Evolutionary conservation across 1,140 invertebrate genomes (phyloP), one percentile per base, ranked within the genome.

Genomic region (Euura lappo): DNA sequence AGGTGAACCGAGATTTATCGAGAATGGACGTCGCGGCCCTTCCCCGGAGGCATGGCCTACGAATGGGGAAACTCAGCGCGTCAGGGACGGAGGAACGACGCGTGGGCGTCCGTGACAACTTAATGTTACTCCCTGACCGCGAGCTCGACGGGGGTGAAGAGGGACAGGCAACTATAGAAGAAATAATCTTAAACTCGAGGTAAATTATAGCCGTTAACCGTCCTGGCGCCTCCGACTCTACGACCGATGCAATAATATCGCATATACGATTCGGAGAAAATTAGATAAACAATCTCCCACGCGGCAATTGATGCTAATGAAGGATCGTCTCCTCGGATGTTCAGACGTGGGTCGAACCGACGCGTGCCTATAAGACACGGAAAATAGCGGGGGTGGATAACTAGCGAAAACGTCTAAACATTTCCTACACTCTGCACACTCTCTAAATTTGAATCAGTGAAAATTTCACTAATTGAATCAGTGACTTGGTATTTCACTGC

Each of bases 241-340:
- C 51, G 51, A 60, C 10, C 51, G 51, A 28, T 28, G 28, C 28
- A 28, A 60, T 8, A 60, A 60, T 60, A 60, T 60, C 51, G 51
- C 51, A 60, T 60, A n/a, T 8, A 3, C 51, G 51, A 60, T 28
- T 28, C 28, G 51, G 13, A 60, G 51, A n/a, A 60, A 60, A 60
- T 60, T 8, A 60, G 51, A 60, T 60, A 60, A 60, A 60, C 51
- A 60, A 60, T 60, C 51, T 60, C 51, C 51, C 51, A 60, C 51
- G 51, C 51, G 51, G 51, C 51, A 60, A 60, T 60, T 60, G 51
- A 60, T 60, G 51, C 51, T 60, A 60, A 60, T 60, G 51, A 60
- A 60, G 51, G 51, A 60, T 60, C 51, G 51, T 60, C 51, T 60
- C 4, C 51, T n/a, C 51, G 8, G 51, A 60, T 8, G 2, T 60